A percentile compares a stretch with the other conserved stretches of the same genome.
phyloP scores from a whole-genome alignment of 2,113 vertebrate genomes.

The Sinosuthora webbiana region DNA sequence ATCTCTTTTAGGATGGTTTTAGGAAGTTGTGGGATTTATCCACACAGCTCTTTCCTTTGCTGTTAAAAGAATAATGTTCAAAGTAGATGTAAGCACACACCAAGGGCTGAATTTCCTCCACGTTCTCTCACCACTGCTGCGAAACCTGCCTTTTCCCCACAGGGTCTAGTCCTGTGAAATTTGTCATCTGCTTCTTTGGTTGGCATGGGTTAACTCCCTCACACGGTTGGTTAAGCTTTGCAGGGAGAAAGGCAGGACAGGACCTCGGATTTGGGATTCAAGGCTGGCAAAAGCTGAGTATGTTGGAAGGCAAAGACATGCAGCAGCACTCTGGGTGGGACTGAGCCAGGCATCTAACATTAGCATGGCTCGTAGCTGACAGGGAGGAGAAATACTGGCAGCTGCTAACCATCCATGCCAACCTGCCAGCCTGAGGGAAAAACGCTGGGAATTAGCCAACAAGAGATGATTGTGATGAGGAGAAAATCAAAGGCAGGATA shows the following conservation, averaged over 20 bases:
- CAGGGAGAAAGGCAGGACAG: constrained; percentile 1
- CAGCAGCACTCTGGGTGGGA: constrained; percentile 61
- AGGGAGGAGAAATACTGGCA: constrained; percentile 72
- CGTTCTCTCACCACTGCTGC: background rate
- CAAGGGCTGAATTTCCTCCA: background rate
- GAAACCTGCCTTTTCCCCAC: constrained; percentile 8
- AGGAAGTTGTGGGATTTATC: background rate
- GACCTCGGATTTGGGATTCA: constrained; percentile 7
- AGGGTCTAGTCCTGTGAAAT: background rate
- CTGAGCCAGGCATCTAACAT: constrained; percentile 63
- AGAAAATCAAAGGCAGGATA: constrained; percentile 69
- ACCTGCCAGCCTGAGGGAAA: constrained; percentile 18
- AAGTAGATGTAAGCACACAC: background rate
- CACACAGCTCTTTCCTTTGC: background rate
- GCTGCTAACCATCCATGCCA: constrained; percentile 68
- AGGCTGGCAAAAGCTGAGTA: constrained; percentile 39
- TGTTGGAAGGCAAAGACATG: constrained; percentile 58
- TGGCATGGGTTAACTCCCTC: background rate
- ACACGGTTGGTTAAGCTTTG: background rate
- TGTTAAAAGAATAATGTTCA: background rate
- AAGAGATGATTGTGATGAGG: constrained; percentile 42
- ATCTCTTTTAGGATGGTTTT: background rate
- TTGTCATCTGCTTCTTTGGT: constrained; percentile 4
- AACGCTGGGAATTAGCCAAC: constrained; percentile 65
- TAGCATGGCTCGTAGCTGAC: constrained; percentile 60